Conservation (phyloP, 2,888 invertebrate genomes). For the Micropterix aruncella region DNA sequence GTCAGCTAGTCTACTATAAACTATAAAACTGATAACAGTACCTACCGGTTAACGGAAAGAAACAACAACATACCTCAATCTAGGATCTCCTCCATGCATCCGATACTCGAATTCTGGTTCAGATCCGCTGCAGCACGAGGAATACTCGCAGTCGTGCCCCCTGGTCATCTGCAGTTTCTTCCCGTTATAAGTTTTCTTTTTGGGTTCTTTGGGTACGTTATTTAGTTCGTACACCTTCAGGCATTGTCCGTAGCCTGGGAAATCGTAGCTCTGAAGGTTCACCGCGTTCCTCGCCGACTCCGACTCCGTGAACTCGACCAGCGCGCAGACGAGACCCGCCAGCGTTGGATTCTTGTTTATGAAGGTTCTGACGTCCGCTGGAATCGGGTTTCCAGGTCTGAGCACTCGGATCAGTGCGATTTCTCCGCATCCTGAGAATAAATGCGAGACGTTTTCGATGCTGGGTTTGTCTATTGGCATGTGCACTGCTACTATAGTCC, state of each 20-base stretch:
- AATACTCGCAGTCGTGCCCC: constrained; percentile 50
- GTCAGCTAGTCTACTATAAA: too few species aligned
- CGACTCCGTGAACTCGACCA: constrained; percentile 83
- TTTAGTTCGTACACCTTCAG: constrained; percentile 68
- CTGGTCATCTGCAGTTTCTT: constrained; percentile 47
- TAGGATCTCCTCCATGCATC: constrained; percentile 26
- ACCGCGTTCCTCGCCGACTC: constrained; percentile 74
- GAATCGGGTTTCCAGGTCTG: constrained; percentile 78
- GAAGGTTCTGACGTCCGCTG: constrained; percentile 82
- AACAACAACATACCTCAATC: too few species aligned
- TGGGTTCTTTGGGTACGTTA: constrained; percentile 55
- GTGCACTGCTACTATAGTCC: constrained; percentile 79
- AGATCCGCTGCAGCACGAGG: constrained; percentile 37
- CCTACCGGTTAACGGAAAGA: too few species aligned
- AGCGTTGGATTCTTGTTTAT: constrained; percentile 83
- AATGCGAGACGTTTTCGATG: constrained; percentile 82
- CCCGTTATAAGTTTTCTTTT: constrained; percentile 46
- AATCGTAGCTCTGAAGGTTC: constrained; percentile 42
- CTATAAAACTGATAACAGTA: too few species aligned
- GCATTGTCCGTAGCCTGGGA: constrained; percentile 32
- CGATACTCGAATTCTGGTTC: constrained; percentile 35
- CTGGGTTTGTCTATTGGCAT: constrained; percentile 74
- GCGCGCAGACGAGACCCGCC: constrained; percentile 73
- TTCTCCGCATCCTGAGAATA: constrained; percentile 80
- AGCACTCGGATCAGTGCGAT: constrained; percentile 80